Evolutionary conservation across 1,140 invertebrate genomes (phyloP).

Genomic region (Drosophila hydei): DNA sequence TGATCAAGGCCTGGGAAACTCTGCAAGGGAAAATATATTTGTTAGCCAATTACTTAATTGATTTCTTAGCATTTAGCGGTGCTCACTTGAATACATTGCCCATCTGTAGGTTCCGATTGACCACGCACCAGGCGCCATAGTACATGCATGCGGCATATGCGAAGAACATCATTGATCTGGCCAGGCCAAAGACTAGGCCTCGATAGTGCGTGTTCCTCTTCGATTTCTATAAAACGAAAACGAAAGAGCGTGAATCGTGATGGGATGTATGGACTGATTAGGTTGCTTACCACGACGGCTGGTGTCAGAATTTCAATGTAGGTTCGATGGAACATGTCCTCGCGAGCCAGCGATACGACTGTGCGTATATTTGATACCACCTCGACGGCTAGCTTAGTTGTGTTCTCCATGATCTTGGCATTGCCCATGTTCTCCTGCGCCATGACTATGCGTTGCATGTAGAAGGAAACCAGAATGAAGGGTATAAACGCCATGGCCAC

Average conservation of each 20-base stretch:
- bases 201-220: conserved; percentile 84
- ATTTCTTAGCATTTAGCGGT: no score
- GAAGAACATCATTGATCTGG: conserved; percentile 90
- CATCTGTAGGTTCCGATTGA: conserved; percentile 86
- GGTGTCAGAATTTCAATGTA: conserved; percentile 86
- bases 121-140: conserved; percentile 90
- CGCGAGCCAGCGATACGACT: conserved; percentile 90
- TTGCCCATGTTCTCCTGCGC: conserved; percentile 86
- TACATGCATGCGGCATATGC: conserved; percentile 90
- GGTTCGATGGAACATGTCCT: conserved; percentile 87
- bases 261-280: no score
- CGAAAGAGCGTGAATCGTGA: no score
- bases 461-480: conserved; percentile 87
- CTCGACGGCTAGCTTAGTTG: conserved; percentile 90
- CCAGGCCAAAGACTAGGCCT: conserved; percentile 89
- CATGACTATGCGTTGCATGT: conserved; percentile 87
- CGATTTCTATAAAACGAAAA: no score
- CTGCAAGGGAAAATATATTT: conserved; percentile 81
- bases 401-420: conserved; percentile 86
- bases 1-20: conserved; percentile 89
- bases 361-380: conserved; percentile 92
- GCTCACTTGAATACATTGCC: conserved; percentile 91
- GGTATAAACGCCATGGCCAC: conserved; percentile 89
- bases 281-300: conserved; percentile 85
- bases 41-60: neutral